Percentiles rank a stretch among this genome's conserved stretches.
phyloP scores from a whole-genome alignment of 1,140 invertebrate species.

The Diuraphis noxia region DNA sequence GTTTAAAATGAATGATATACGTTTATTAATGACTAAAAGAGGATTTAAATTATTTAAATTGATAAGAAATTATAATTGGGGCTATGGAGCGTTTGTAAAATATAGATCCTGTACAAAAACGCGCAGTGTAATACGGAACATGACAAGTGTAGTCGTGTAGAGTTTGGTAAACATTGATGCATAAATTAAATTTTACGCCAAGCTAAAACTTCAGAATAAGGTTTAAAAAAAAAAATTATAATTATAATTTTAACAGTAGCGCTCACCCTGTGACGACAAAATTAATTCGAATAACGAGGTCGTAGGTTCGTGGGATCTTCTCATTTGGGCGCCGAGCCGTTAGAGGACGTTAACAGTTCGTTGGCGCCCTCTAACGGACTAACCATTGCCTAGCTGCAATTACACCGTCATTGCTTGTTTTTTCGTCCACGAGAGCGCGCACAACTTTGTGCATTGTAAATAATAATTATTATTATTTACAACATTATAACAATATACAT shows the following conservation, averaged over 20 bases:
- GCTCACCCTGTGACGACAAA: too few relatives aligned
- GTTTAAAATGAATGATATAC: too few relatives aligned
- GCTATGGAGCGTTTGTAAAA: neutral
- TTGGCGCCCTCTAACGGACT: neutral
- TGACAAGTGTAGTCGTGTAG: neutral
- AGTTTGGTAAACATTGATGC: neutral
- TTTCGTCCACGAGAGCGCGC: neutral
- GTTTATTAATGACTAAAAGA: neutral
- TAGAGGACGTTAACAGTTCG: neutral
- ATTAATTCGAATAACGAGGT: neutral
- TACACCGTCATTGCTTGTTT: neutral
- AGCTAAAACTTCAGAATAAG: neutral
- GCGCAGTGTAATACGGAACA: too few relatives aligned
- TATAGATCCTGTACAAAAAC: too few relatives aligned
- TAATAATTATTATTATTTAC: too few relatives aligned
- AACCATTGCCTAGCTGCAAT: neutral
- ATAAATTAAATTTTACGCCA: neutral
- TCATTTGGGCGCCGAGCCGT: too few relatives aligned
- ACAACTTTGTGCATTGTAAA: neutral
- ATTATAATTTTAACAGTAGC: too few relatives aligned
- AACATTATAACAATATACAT: too few relatives aligned
- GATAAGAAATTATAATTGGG: neutral
- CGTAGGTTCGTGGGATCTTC: neutral
- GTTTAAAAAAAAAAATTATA: neutral
- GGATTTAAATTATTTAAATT: neutral